phyloP scores from a whole-genome alignment of 37 sponge, comb jelly and placozoan species.

The Cladorhizidae sp. region DNA sequence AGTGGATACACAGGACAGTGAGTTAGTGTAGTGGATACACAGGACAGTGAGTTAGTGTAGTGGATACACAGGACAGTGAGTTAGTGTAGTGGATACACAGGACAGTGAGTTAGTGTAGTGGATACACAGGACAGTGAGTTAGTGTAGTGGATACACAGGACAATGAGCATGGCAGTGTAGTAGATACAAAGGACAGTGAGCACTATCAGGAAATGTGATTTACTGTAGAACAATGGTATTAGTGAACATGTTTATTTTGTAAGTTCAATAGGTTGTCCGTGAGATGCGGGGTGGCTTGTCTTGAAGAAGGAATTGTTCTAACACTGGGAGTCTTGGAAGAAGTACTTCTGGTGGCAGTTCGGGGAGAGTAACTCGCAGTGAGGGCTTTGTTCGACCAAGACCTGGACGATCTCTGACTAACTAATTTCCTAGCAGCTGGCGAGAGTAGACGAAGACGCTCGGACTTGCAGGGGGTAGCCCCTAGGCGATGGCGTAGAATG shows the following conservation, averaged over 20 bases:
- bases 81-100: too few relatives aligned
- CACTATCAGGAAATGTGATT: too few relatives aligned
- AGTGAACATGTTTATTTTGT: slow-evolving; percentile 21
- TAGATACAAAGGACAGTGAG: too few relatives aligned
- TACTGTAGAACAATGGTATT: too few relatives aligned
- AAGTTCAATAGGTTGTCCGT: slow-evolving; percentile 77
- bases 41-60: too few relatives aligned
- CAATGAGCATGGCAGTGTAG: too few relatives aligned
- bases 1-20: too few relatives aligned
- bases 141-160: too few relatives aligned
- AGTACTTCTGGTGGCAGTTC: not conserved
- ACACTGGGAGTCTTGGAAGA: not conserved
- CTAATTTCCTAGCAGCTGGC: slow-evolving; percentile 81
- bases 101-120: too few relatives aligned
- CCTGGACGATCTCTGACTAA: slow-evolving; percentile 35
- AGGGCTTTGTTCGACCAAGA: slow-evolving; percentile 50
- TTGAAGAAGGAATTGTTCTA: slow-evolving; percentile 1
- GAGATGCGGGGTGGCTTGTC: slow-evolving; percentile 44
- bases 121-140: too few relatives aligned
- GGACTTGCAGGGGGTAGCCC: slow-evolving; percentile 45
- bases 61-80: too few relatives aligned
- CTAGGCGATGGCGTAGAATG: slow-evolving; percentile 38
- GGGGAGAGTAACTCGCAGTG: slow-evolving; percentile 71
- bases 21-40: too few relatives aligned
- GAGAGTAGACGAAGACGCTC: slow-evolving; percentile 77